A percentile compares a stretch with the other conserved stretches of the same genome.
Conservation (phyloP, 2,888 invertebrate species). For the Podotricha telesiphe region DNA sequence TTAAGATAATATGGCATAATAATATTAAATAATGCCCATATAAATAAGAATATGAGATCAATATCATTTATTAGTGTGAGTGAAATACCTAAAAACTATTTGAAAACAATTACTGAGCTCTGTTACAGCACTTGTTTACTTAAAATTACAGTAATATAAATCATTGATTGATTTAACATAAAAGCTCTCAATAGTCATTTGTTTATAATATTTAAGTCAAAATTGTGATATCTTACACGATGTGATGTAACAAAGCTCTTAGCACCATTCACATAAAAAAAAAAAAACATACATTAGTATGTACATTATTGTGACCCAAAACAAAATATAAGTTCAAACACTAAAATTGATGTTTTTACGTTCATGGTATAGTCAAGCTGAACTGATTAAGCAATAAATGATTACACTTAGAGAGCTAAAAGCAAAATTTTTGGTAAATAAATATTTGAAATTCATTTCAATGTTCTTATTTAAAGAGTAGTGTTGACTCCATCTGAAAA, state of each 20-base stretch:
- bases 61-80: constrained; percentile 55
- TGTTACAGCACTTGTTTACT: constrained; percentile 16
- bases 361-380: constrained; percentile 51
- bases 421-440: constrained; percentile 61
- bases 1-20: constrained; percentile 70
- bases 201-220: background rate
- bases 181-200: background rate
- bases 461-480: constrained; percentile 51
- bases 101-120: constrained; percentile 20
- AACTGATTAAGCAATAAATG: constrained; percentile 53
- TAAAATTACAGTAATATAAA: background rate
- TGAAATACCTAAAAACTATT: constrained; percentile 42
- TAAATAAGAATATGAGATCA: constrained; percentile 79
- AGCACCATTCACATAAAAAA: constrained; percentile 45
- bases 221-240: constrained; percentile 6
- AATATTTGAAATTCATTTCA: constrained; percentile 56
- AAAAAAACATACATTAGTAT: constrained; percentile 16
- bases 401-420: constrained; percentile 69
- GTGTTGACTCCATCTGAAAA: constrained; percentile 57
- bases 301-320: constrained; percentile 43
- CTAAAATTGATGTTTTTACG: constrained; percentile 58
- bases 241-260: constrained; percentile 32
- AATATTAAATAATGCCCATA: constrained; percentile 69
- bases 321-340: constrained; percentile 44
- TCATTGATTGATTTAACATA: background rate